Evolutionary conservation across 2,888 invertebrate genomes (phyloP).

Genomic region (Conchocele bisecta): DNA sequence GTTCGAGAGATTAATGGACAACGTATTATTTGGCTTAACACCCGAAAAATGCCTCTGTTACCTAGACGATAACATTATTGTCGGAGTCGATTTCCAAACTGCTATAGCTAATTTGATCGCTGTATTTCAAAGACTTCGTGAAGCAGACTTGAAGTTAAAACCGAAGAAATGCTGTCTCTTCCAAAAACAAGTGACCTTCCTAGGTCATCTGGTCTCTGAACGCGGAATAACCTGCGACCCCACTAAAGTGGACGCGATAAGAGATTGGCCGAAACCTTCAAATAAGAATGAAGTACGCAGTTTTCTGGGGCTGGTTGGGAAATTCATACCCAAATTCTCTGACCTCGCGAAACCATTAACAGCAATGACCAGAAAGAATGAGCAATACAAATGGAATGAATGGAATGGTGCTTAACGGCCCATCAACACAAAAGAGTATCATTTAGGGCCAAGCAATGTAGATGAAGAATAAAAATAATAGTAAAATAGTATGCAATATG

Average conservation of each 20-base stretch:
- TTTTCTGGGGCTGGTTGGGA: no score
- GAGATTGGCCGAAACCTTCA: slow-evolving; percentile 24
- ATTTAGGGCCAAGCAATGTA: no score
- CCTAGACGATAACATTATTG: slow-evolving; percentile 29
- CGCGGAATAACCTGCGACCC: slow-evolving; percentile 20
- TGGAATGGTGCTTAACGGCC: no score
- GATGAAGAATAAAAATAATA: no score
- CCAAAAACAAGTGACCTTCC: slow-evolving; percentile 21
- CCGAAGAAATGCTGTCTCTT: slow-evolving; percentile 29
- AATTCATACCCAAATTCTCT: no score
- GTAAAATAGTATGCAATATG: no score
- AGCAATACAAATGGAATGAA: no score
- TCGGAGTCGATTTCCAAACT: slow-evolving; percentile 12
- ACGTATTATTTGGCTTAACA: slow-evolving; percentile 6
- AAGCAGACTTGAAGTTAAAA: slow-evolving; percentile 28
- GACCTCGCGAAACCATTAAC: no score
- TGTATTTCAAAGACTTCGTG: slow-evolving; percentile 11
- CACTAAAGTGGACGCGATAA: slow-evolving; percentile 14
- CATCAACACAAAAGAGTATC: no score
- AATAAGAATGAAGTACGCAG: no score
- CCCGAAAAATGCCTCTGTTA: slow-evolving; percentile 22
- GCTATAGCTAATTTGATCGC: slow-evolving; percentile 2
- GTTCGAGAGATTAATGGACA: slow-evolving; percentile 17
- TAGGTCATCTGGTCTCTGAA: slow-evolving; percentile 26
- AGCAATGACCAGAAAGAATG: no score